Percentiles rank a stretch among this genome's conserved stretches.
phyloP scores from a whole-genome alignment of 1,140 invertebrate genomes.

The Cataglyphis hispanica region DNA sequence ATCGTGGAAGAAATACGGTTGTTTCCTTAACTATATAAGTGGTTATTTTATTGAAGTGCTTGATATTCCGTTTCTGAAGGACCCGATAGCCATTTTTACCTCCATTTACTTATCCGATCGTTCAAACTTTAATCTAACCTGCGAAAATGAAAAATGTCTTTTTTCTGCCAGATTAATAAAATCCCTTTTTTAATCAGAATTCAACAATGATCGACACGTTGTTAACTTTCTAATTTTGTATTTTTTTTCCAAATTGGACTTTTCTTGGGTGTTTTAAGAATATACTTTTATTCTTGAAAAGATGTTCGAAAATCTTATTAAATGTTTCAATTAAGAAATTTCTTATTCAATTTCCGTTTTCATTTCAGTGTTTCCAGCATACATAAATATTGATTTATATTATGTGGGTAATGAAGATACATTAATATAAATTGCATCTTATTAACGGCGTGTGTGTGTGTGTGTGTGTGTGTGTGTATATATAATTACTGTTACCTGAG shows the following conservation, averaged over 20 bases:
- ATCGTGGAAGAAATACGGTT: conserved; percentile 19
- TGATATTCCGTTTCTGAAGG: conserved; percentile 28
- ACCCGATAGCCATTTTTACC: not conserved
- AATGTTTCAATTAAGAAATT: conserved; percentile 16
- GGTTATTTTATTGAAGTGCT: conserved; percentile 38
- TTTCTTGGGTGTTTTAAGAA: not conserved
- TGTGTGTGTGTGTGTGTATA: not conserved
- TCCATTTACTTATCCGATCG: conserved; percentile 23
- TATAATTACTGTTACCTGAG: not conserved
- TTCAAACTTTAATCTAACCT: conserved; percentile 33
- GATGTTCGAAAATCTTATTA: conserved; percentile 18
- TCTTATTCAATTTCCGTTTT: conserved; percentile 1
- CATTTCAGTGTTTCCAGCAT: not conserved
- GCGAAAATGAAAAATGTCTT: not conserved
- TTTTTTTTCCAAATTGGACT: not conserved
- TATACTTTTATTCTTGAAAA: not conserved
- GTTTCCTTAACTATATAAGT: conserved; percentile 34
- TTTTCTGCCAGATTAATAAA: not conserved
- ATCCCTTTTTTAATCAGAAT: conserved; percentile 4
- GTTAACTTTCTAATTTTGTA: not conserved
- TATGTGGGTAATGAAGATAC: not conserved
- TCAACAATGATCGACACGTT: not conserved
- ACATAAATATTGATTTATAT: conserved; percentile 4
- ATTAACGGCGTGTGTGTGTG: not conserved
- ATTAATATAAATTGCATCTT: not conserved